Evolutionary conservation across 2,797 vertebrate species (phyloP), one percentile per base, ranked within the genome.

Genomic region (Sebastes taczanowskii): DNA sequence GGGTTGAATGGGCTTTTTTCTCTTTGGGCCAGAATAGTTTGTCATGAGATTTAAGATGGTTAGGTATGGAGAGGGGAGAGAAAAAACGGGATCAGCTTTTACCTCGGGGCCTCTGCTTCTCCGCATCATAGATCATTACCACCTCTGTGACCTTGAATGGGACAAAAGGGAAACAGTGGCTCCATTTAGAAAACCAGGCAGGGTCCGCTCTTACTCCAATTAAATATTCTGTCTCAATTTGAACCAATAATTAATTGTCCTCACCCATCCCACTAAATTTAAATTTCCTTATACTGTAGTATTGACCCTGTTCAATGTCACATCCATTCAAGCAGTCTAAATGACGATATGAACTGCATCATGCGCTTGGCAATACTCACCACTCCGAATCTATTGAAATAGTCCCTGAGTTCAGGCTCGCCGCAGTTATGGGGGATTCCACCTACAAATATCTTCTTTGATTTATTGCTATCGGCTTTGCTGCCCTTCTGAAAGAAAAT

Each of bases 41-140:
- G 98, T 97, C 98, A 98, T 98, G 96, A 96, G 97, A 98, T 96
- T 96, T 95, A 91, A 96, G 90, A 94, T 90, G 93, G 94, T 94
- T 95, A 93, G 94, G 95, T 96, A 97, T 95, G 95, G 94, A 95
- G 91, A 94, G 84, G 86, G 84, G 86, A 85, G 89, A 82, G 69
- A 81, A 94, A 95, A 95, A 96, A 96, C 95, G 88, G 95, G 97
- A 97, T 97, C 96, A 97, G 97, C 96, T 97, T 98, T 99, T 99
- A 99, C 98, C 99, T 99, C 99, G 97, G 95, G 99, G 98, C 97
- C 99, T 98, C 97, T 99, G 99, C 95, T 99, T 99, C 95, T 99
- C 98, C 74, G 98, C 98, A 82, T 99, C 99, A 96, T 99, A 99
- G 97, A 99, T 99, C 99, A 99, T 99, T 95, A 99, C 98, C 95